Percentiles rank a stretch among this genome's conserved stretches.
phyloP scores from a whole-genome alignment of 2,888 invertebrate species.

The Tribolium freemani region DNA sequence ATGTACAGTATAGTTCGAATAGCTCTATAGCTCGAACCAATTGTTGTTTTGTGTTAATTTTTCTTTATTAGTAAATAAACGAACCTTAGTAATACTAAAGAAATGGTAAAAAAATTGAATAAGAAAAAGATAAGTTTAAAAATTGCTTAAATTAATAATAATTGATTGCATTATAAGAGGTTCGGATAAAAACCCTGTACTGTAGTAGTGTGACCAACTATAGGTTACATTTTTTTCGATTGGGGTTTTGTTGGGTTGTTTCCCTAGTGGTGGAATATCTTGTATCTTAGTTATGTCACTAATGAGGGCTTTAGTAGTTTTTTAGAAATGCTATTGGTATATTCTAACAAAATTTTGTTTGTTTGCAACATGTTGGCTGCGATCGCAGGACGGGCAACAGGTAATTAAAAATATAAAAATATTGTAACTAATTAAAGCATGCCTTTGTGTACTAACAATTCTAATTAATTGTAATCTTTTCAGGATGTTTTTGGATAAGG shows the following conservation, averaged over 20 bases:
- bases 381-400: slow-evolving; percentile 61
- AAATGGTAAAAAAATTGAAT: no score
- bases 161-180: no score
- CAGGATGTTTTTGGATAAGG: no score
- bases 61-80: no score
- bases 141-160: no score
- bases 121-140: no score
- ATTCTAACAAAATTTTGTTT: slow-evolving; percentile 48
- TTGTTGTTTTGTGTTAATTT: no score
- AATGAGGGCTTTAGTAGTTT: slow-evolving; percentile 29
- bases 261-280: neutral
- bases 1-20: no score
- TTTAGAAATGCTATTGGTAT: slow-evolving; percentile 20
- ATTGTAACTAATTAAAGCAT: slow-evolving; percentile 28
- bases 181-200: no score
- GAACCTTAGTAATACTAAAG: no score
- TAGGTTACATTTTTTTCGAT: neutral
- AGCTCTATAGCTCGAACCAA: no score
- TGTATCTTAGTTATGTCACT: slow-evolving; percentile 3
- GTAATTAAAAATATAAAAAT: slow-evolving; percentile 54
- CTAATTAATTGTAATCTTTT: no score
- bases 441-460: neutral
- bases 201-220: neutral
- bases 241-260: neutral
- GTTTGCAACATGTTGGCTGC: slow-evolving; percentile 53